Evolutionary conservation across 2,113 vertebrate genomes (phyloP).

Genomic region (Sylvia atricapilla): DNA sequence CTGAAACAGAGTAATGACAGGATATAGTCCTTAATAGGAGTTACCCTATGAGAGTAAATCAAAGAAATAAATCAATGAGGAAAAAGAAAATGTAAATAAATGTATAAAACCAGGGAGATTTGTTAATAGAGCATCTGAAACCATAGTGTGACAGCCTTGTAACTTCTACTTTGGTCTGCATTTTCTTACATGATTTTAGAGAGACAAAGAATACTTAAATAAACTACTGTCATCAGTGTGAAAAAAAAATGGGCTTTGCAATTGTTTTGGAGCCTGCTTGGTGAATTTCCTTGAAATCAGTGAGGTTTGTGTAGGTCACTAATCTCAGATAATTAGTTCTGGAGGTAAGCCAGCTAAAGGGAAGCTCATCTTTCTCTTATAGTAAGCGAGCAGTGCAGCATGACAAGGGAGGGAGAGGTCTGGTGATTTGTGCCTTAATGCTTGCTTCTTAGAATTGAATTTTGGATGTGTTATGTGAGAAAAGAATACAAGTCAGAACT

Average conservation of each 20-base stretch:
- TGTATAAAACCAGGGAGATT: neutral
- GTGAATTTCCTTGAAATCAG: constrained; percentile 26
- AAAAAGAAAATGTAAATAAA: neutral
- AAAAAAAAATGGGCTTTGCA: neutral
- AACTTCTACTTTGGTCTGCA: neutral
- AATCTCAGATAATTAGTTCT: constrained; percentile 48
- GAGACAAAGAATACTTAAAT: neutral
- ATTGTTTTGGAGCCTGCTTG: neutral
- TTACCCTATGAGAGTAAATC: neutral
- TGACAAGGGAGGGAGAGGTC: neutral
- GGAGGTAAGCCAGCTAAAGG: constrained; percentile 20
- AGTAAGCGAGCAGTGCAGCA: neutral
- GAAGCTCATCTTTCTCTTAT: neutral
- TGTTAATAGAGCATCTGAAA: neutral
- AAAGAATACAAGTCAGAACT: neutral
- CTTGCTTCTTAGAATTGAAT: neutral
- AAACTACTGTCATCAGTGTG: neutral
- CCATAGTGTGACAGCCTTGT: neutral
- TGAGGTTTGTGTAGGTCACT: constrained; percentile 21
- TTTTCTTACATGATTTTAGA: neutral
- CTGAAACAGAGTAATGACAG: neutral
- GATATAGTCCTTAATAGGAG: neutral
- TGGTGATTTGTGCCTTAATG: neutral
- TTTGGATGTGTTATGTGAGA: neutral
- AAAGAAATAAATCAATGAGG: neutral